phyloP scores from a whole-genome alignment of 2,888 invertebrate genomes.

The Dynastes hyllus region DNA sequence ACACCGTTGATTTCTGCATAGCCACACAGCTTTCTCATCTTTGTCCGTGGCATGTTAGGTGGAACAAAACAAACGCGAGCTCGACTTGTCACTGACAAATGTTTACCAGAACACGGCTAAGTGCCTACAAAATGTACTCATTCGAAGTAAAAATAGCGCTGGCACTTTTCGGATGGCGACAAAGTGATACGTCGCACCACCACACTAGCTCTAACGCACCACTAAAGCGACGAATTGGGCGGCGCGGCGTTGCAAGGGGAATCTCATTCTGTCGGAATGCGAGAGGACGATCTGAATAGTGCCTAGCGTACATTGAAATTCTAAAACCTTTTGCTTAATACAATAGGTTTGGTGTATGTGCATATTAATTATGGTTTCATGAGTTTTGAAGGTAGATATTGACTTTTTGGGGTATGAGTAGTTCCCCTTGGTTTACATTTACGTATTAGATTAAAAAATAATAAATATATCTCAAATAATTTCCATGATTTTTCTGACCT shows the following conservation, averaged over 20 bases:
- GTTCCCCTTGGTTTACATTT: too few relatives aligned
- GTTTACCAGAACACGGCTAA: slow-evolving; percentile 20
- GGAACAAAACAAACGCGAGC: not conserved
- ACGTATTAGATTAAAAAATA: too few relatives aligned
- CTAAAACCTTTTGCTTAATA: too few relatives aligned
- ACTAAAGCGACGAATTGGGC: not conserved
- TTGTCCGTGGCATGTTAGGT: not conserved
- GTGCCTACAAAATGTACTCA: slow-evolving; percentile 18
- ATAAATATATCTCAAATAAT: too few relatives aligned
- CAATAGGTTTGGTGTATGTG: too few relatives aligned
- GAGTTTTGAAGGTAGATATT: too few relatives aligned
- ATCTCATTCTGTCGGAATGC: not conserved
- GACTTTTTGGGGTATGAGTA: too few relatives aligned
- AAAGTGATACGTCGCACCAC: slow-evolving; percentile 7
- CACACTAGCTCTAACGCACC: too few relatives aligned
- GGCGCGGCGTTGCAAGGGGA: not conserved
- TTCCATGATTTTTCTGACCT: too few relatives aligned
- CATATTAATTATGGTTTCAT: too few relatives aligned
- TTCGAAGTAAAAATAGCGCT: slow-evolving; percentile 10
- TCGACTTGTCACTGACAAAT: slow-evolving; percentile 24
- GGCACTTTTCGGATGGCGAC: slow-evolving; percentile 11
- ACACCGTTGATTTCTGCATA: not conserved
- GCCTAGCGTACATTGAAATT: too few relatives aligned
- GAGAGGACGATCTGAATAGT: too few relatives aligned
- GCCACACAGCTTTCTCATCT: not conserved